Percentiles rank a stretch among this genome's conserved stretches.
Conservation (phyloP, 2,113 vertebrate genomes). For the Hirundichthys speculiger region DNA sequence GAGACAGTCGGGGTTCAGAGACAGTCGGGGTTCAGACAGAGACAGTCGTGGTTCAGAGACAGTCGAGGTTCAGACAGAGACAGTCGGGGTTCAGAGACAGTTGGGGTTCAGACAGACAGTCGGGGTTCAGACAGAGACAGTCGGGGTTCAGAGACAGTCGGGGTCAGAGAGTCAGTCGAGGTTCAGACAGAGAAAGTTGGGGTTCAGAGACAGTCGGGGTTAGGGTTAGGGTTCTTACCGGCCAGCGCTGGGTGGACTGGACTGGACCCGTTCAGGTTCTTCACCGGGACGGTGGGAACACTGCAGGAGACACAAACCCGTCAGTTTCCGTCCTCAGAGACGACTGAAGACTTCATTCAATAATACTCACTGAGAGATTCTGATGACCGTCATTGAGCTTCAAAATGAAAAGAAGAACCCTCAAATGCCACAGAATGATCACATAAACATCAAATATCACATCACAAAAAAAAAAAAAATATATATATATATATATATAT, state of each 20-base stretch:
- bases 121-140: too few species aligned
- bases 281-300: slow-evolving; percentile 93
- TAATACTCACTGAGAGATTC: slow-evolving; percentile 56
- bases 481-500: too few species aligned
- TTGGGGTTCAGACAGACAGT: too few species aligned
- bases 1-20: too few species aligned
- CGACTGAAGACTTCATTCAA: neutral
- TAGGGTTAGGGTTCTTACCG: slow-evolving; percentile 73
- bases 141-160: neutral
- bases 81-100: neutral
- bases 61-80: neutral
- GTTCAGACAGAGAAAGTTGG: too few species aligned
- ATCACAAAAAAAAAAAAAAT: neutral
- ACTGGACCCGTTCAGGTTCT: slow-evolving; percentile 92
- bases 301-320: slow-evolving; percentile 61
- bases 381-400: slow-evolving; percentile 62
- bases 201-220: neutral
- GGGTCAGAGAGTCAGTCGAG: too few species aligned
- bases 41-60: too few species aligned
- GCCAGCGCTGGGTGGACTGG: slow-evolving; percentile 92
- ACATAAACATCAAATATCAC: neutral
- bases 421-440: too few species aligned
- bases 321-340: neutral
- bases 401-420: too few species aligned
- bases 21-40: neutral